Percentiles rank a stretch among this genome's conserved stretches.
These are phyloP conservation scores for Eulemur macaco DNA, from an alignment of 2,113 vertebrate genomes.

Conservation along the genomic window DNA sequence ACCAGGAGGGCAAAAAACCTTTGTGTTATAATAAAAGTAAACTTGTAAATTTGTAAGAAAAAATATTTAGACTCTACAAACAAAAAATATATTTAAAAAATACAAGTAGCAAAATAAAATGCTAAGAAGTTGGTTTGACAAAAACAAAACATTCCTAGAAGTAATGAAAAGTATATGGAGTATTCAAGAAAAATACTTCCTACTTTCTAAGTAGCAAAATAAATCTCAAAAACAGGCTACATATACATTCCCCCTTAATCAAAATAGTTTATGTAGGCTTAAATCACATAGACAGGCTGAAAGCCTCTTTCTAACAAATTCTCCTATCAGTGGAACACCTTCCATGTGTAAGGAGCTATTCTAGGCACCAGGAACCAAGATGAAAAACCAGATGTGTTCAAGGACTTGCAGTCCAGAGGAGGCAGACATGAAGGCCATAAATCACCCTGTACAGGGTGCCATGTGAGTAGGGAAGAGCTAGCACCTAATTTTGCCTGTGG, in stretches of 20 bases:
- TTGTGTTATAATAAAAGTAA: conserved; percentile 7
- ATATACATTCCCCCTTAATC: neutral
- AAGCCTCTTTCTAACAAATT: neutral
- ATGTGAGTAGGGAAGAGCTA: neutral
- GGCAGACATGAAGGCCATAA: neutral
- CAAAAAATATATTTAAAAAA: neutral
- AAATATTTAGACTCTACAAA: neutral
- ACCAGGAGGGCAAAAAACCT: neutral
- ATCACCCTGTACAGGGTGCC: neutral
- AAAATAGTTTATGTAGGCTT: conserved; percentile 17
- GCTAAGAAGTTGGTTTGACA: neutral
- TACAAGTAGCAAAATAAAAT: neutral
- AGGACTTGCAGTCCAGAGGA: neutral
- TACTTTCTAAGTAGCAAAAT: conserved; percentile 14
- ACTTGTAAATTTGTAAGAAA: neutral
- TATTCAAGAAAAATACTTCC: conserved; percentile 27
- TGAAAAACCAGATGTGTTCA: neutral
- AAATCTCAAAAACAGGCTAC: neutral
- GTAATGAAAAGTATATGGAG: neutral
- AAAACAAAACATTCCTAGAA: neutral
- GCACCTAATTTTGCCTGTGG: neutral
- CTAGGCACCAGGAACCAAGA: neutral
- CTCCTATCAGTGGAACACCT: neutral
- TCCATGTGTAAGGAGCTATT: neutral
- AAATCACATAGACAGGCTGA: neutral